Conservation (phyloP, 2,888 invertebrate species). For the Caenorhabditis angaria region DNA sequence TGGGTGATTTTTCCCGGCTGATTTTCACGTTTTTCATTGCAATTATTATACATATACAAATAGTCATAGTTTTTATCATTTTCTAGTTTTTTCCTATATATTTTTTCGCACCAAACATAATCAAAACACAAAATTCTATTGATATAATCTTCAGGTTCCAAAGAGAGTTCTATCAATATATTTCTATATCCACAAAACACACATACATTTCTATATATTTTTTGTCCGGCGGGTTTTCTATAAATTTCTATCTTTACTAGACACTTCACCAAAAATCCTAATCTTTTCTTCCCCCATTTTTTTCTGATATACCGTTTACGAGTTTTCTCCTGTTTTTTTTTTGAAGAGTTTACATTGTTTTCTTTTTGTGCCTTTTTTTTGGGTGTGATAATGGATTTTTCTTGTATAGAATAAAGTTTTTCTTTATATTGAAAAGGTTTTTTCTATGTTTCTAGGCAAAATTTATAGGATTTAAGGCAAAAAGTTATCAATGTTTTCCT, state of each 20-base stretch:
- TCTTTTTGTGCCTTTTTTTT: slow-evolving; percentile 39
- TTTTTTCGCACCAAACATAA: background rate
- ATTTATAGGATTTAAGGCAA: too few relatives aligned
- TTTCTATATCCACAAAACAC: background rate
- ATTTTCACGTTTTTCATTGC: background rate
- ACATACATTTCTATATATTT: background rate
- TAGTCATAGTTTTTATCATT: background rate
- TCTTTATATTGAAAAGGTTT: background rate
- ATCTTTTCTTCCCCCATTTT: slow-evolving; percentile 5
- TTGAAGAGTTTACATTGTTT: slow-evolving; percentile 13
- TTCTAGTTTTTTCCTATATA: too few relatives aligned
- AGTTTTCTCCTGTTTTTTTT: background rate
- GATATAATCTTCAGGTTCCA: background rate
- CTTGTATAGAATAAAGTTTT: background rate
- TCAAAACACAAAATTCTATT: background rate
- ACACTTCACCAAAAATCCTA: background rate
- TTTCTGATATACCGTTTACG: slow-evolving; percentile 6
- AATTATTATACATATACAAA: too few relatives aligned
- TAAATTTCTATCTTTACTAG: background rate
- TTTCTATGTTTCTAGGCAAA: too few relatives aligned
- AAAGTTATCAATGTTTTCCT: too few relatives aligned
- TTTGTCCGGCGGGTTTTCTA: background rate
- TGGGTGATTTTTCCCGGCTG: too few relatives aligned
- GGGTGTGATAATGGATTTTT: slow-evolving; percentile 30
- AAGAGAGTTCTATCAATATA: background rate